Percentiles rank a stretch among this genome's conserved stretches.
Conservation (phyloP, 2,888 invertebrate genomes). For the Octonoba sinensis region DNA sequence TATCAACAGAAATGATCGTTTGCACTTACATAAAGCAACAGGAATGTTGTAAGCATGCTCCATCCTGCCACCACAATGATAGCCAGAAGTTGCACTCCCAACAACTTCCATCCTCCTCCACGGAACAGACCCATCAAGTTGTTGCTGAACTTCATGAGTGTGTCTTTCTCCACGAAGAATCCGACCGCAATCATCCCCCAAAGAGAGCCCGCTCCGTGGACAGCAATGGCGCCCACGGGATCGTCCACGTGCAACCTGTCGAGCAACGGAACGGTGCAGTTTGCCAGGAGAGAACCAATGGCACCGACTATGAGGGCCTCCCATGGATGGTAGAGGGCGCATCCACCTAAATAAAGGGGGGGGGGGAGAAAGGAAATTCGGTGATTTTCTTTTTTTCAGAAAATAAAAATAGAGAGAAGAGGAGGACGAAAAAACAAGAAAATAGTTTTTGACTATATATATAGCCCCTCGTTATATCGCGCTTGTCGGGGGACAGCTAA, state of each 20-base stretch:
- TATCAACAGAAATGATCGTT: too few species aligned
- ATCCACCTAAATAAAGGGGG: conserved; percentile 67
- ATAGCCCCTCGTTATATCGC: too few species aligned
- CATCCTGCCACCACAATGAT: conserved; percentile 81
- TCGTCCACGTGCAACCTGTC: conserved; percentile 86
- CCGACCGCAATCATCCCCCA: conserved; percentile 66
- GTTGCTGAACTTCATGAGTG: conserved; percentile 77
- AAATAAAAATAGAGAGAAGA: too few species aligned
- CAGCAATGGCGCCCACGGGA: conserved; percentile 91
- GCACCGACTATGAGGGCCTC: conserved; percentile 86
- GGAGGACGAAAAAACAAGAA: too few species aligned
- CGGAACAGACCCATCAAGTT: conserved; percentile 72
- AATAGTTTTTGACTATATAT: too few species aligned
- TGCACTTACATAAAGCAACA: conserved; percentile 67
- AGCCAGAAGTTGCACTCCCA: conserved; percentile 85
- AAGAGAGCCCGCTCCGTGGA: conserved; percentile 77
- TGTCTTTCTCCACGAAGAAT: conserved; percentile 60
- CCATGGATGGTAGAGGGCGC: conserved; percentile 83
- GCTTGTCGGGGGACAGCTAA: too few species aligned
- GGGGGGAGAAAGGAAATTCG: not conserved
- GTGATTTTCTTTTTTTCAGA: too few species aligned
- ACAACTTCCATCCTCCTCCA: conserved; percentile 78
- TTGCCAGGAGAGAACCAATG: conserved; percentile 82
- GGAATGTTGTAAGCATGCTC: conserved; percentile 80
- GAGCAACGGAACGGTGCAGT: conserved; percentile 80